Evolutionary conservation across 2,888 invertebrate genomes (phyloP), one percentile per base, ranked within the genome.

Genomic region (Acanthosepion lycidas): DNA sequence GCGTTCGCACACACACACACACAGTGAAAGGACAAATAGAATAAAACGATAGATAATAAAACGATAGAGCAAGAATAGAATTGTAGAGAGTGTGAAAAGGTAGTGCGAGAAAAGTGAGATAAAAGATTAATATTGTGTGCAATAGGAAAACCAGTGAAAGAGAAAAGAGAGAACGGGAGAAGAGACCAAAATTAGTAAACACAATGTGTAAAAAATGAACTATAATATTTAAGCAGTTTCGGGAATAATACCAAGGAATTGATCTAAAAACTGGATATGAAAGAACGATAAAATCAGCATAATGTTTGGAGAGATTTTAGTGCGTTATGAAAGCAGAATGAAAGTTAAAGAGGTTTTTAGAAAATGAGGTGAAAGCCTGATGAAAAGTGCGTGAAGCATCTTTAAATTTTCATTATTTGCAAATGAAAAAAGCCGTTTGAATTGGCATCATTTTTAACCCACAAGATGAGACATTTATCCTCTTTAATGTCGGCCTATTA

Each of bases 401-500:
- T 78, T 78, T 78, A n/a, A 12, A 78, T n/a, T n/a, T 78, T 78
- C 78, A 78, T 78, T 78, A 78, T 78, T 78, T 78, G 78, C 78
- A 78, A 78, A 78, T 78, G 78, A 78, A 78, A 78, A 78, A 78
- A n/a, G n/a, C 33, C 78, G n/a, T 78, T 78, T 78, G 78, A 78
- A 78, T 78, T 78, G 78, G 78, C 78, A 78, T 78, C 78, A 33
- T 78, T 78, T 78, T 78, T 78, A n/a, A 33, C 78, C 78, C 78
- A 78, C 78, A 33, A 78, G n/a, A 78, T 78, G 78, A 78, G 78
- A 78, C 78, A 78, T 78, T 78, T 78, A 78, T 78, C 78, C 78
- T n/a, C 78, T 78, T 78, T 78, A 78, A 78, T 78, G 78, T n/a
- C 78, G n/a, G 78, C n/a, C 78, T 78, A 78, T 78, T 78, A 78